Percentiles rank a stretch among this genome's conserved stretches.
phyloP scores from a whole-genome alignment of 2,888 invertebrate species.

The Coleophora flavipennella region DNA sequence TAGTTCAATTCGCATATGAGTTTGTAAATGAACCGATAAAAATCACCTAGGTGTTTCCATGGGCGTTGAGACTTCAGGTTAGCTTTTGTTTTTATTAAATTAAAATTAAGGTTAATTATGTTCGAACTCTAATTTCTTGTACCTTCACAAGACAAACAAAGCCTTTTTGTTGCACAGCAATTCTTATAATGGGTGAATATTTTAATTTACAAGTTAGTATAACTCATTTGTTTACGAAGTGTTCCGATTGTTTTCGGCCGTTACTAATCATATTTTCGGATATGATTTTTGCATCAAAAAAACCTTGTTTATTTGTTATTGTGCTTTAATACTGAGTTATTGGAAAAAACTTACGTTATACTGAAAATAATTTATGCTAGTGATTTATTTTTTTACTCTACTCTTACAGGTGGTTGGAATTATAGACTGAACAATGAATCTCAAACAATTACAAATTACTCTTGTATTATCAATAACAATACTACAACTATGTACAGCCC shows the following conservation, averaged over 20 bases:
- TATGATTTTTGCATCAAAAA: too few relatives aligned
- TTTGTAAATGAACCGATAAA: constrained; percentile 24
- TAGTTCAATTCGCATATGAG: constrained; percentile 27
- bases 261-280: too few relatives aligned
- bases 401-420: constrained; percentile 32
- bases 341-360: too few relatives aligned
- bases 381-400: constrained; percentile 1
- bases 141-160: too few relatives aligned
- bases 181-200: too few relatives aligned
- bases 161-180: too few relatives aligned
- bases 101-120: constrained; percentile 42
- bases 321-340: too few relatives aligned
- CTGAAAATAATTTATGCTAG: too few relatives aligned
- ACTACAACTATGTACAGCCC: constrained; percentile 36
- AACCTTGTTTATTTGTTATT: too few relatives aligned
- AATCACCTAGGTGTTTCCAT: constrained; percentile 44
- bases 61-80: constrained; percentile 69
- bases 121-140: constrained; percentile 17
- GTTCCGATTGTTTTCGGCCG: too few relatives aligned
- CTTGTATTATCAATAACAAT: constrained; percentile 29
- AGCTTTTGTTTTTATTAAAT: constrained; percentile 59
- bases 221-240: too few relatives aligned
- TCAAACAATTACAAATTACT: constrained; percentile 26
- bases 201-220: too few relatives aligned
- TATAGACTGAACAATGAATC: constrained; percentile 61